A percentile compares a stretch with the other conserved stretches of the same genome.
phyloP scores from a whole-genome alignment of 2,113 vertebrate genomes.

The Bostrychus sinensis region DNA sequence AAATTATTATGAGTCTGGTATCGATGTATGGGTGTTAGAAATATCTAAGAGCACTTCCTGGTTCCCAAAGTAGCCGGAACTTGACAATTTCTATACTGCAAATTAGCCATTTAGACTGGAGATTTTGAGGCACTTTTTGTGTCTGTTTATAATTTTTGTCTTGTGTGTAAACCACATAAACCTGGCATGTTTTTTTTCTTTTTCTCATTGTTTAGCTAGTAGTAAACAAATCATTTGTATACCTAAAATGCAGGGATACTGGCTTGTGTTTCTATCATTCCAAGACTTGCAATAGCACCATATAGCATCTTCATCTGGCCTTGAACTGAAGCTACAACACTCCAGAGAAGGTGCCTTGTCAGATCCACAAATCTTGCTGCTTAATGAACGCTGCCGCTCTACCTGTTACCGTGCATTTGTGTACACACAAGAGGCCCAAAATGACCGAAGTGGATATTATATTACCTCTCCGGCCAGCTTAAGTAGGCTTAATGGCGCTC shows the following conservation, averaged over 20 bases:
- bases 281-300: neutral
- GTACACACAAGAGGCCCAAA: neutral
- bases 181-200: too few relatives aligned
- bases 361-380: neutral
- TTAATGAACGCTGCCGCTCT: neutral
- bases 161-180: neutral
- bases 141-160: neutral
- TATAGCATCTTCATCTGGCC: neutral
- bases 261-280: neutral
- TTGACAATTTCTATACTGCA: too few relatives aligned
- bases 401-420: neutral
- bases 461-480: conserved; percentile 3
- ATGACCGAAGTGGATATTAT: conserved; percentile 20
- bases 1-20: too few relatives aligned
- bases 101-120: too few relatives aligned
- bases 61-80: too few relatives aligned
- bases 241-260: neutral
- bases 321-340: neutral
- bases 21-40: too few relatives aligned
- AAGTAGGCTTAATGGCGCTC: conserved; percentile 20
- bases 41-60: too few relatives aligned
- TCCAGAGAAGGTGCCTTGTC: neutral
- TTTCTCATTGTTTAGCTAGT: neutral
- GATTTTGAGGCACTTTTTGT: too few relatives aligned
- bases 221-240: neutral